These are phyloP conservation scores for Caenorhabditis briggsae DNA, from an alignment of 1,140 invertebrate species.

Conservation along the genomic window DNA sequence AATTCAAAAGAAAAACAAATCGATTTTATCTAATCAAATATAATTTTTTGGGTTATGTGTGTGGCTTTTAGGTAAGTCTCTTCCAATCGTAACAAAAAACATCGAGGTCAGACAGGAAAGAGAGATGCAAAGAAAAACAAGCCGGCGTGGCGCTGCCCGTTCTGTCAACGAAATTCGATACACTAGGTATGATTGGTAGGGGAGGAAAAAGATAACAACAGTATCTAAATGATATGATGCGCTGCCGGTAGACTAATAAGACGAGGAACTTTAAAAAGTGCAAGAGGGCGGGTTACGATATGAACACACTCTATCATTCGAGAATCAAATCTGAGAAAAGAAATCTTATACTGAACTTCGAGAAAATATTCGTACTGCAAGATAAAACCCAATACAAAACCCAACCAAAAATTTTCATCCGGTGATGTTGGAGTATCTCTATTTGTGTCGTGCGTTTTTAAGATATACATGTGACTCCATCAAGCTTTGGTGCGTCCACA, in stretches of 20 bases:
- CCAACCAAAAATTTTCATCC: background rate
- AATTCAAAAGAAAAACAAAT: background rate
- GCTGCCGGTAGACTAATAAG: background rate
- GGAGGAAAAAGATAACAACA: conserved; percentile 8
- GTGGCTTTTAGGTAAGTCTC: background rate
- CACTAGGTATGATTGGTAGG: background rate
- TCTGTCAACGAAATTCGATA: conserved; percentile 31
- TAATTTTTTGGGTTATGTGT: background rate
- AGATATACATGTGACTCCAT: conserved; percentile 40
- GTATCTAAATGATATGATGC: background rate
- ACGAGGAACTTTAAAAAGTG: too few relatives aligned
- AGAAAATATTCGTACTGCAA: too few relatives aligned
- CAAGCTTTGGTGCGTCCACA: conserved; percentile 47
- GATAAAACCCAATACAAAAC: background rate
- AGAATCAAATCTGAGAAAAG: too few relatives aligned
- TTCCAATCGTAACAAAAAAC: background rate
- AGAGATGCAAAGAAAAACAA: conserved; percentile 5
- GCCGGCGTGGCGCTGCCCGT: background rate
- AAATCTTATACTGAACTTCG: too few relatives aligned
- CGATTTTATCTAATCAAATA: background rate
- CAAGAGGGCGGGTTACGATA: too few relatives aligned
- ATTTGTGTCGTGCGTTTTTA: conserved; percentile 21
- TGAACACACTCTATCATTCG: too few relatives aligned
- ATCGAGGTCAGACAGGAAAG: background rate
- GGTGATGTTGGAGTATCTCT: background rate